Evolutionary conservation across 2,113 vertebrate species (phyloP).

Genomic region (Prunella himalayana): DNA sequence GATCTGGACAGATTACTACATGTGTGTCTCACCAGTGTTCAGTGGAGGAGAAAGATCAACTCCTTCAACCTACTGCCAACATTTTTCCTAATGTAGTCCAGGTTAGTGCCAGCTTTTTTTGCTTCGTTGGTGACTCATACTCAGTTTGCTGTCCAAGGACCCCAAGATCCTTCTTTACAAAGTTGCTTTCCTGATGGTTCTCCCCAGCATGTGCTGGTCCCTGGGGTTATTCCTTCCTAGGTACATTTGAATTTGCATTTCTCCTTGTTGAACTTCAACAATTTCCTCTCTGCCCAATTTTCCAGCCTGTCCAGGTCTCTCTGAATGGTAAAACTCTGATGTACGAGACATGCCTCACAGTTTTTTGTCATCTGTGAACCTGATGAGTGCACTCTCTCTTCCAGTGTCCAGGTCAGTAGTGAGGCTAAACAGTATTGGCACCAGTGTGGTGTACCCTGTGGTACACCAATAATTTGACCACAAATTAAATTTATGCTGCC

Average conservation of each 20-base stretch:
- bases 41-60: neutral
- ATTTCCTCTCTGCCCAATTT: neutral
- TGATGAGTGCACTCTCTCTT: neutral
- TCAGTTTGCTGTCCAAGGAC: neutral
- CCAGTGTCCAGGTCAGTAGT: neutral
- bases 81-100: neutral
- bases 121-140: neutral
- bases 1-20: neutral
- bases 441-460: neutral
- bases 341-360: neutral
- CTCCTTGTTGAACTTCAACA: neutral
- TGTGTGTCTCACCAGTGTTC: neutral
- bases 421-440: neutral
- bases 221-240: neutral
- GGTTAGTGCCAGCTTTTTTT: neutral
- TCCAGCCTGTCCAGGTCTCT: neutral
- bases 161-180: neutral
- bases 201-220: neutral
- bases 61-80: neutral
- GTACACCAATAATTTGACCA: neutral
- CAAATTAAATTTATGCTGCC: neutral
- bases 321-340: neutral
- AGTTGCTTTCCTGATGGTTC: neutral
- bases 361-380: neutral
- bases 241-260: neutral